These are phyloP conservation scores for Agonopterix arenella DNA, from an alignment of 2,888 invertebrate genomes.

Conservation along the genomic window DNA sequence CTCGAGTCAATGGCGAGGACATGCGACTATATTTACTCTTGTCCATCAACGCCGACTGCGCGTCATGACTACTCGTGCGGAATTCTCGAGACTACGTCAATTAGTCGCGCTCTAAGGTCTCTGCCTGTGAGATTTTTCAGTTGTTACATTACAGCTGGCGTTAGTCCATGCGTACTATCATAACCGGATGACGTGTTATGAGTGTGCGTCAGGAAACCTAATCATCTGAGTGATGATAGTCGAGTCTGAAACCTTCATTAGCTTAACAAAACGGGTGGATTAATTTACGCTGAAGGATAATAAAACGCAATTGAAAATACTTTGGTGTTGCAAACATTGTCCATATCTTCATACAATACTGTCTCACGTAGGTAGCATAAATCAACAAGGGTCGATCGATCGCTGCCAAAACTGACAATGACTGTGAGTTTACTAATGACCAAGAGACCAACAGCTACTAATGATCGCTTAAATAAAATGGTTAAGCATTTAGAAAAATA, in stretches of 20 bases:
- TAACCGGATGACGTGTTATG: constrained; percentile 25
- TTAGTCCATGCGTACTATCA: constrained; percentile 26
- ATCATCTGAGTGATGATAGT: neutral
- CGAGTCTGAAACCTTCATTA: no score
- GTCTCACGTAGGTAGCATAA: no score
- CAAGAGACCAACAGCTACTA: neutral
- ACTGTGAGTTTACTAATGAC: constrained; percentile 29
- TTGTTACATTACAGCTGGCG: constrained; percentile 35
- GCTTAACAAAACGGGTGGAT: no score
- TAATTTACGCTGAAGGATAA: no score
- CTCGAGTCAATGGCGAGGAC: constrained; percentile 74
- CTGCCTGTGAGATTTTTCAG: constrained; percentile 13
- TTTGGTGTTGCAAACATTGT: no score
- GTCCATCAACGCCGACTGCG: constrained; percentile 42
- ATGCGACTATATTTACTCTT: constrained; percentile 53
- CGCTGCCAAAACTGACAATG: constrained; percentile 30
- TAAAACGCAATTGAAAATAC: no score
- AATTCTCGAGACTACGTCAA: constrained; percentile 37
- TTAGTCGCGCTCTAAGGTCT: constrained; percentile 9
- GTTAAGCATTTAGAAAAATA: no score
- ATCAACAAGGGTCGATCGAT: no score
- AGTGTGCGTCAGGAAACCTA: constrained; percentile 23
- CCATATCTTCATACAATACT: no score
- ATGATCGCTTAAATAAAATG: no score
- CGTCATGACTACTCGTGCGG: constrained; percentile 21